Evolutionary conservation across 2,888 invertebrate species (phyloP).

Genomic region (Zygaena filipendulae): DNA sequence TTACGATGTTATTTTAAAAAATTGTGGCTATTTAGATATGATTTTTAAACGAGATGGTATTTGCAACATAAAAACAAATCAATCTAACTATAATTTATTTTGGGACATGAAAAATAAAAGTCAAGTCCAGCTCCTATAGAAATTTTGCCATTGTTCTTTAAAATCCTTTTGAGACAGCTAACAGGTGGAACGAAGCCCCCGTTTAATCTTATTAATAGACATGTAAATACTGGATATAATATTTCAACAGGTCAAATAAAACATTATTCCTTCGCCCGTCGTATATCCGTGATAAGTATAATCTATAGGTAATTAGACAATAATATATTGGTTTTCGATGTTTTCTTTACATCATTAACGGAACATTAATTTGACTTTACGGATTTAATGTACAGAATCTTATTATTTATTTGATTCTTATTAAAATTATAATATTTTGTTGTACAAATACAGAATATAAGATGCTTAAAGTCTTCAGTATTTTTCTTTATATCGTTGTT

Average conservation of each 20-base stretch:
- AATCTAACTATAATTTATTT: too few species aligned
- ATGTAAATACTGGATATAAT: slow-evolving; percentile 47
- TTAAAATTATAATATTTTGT: neutral
- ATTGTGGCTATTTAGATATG: too few species aligned
- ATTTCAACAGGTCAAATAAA: slow-evolving; percentile 47
- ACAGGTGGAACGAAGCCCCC: slow-evolving; percentile 25
- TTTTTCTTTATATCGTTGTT: too few species aligned
- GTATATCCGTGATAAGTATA: slow-evolving; percentile 44
- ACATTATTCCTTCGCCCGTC: slow-evolving; percentile 38
- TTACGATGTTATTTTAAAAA: too few species aligned
- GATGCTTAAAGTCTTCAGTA: too few species aligned
- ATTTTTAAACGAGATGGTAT: too few species aligned
- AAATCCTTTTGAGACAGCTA: too few species aligned
- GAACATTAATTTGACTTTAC: slow-evolving; percentile 50
- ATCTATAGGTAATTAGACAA: slow-evolving; percentile 57
- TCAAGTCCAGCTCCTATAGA: too few species aligned
- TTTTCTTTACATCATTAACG: slow-evolving; percentile 51
- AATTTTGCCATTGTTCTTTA: too few species aligned
- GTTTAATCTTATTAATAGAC: slow-evolving; percentile 50
- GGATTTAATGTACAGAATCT: slow-evolving; percentile 27
- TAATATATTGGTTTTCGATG: slow-evolving; percentile 58
- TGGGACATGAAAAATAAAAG: too few species aligned
- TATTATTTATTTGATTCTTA: slow-evolving; percentile 21
- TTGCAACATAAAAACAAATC: too few species aligned
- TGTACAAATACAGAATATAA: too few species aligned